A percentile compares a stretch with the other conserved stretches of the same genome.
Evolutionary conservation across 2,888 invertebrate species (phyloP).

Genomic region (Drosophila phalerata): DNA sequence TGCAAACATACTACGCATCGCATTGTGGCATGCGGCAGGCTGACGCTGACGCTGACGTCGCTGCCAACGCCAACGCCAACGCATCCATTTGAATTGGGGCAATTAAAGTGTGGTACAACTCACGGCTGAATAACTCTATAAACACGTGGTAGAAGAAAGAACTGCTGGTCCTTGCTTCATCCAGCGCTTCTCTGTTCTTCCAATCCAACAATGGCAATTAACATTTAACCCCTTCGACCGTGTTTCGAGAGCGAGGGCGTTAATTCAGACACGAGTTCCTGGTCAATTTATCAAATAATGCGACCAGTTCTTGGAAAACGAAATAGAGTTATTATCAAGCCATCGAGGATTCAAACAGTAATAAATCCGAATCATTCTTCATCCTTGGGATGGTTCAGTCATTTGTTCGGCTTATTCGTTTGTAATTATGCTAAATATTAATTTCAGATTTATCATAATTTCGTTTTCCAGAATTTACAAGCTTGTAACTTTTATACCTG

Average conservation of each 20-base stretch:
- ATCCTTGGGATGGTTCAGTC: slow-evolving; percentile 5
- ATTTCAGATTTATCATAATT: slow-evolving; percentile 43
- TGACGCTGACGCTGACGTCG: slow-evolving; percentile 6
- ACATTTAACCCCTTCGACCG: slow-evolving; percentile 72
- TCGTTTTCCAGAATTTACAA: slow-evolving; percentile 22
- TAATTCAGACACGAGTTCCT: slow-evolving; percentile 78
- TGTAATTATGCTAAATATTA: slow-evolving; percentile 70
- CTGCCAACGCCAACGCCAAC: slow-evolving; percentile 51
- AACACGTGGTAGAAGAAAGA: slow-evolving; percentile 68
- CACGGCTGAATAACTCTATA: slow-evolving; percentile 64
- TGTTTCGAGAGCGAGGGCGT: slow-evolving; percentile 67
- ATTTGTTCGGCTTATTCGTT: slow-evolving; percentile 34
- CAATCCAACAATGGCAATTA: slow-evolving; percentile 61
- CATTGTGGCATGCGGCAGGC: slow-evolving; percentile 71
- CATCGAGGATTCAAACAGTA: slow-evolving; percentile 19
- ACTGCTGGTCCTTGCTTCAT: slow-evolving; percentile 15
- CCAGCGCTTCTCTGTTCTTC: slow-evolving; percentile 26
- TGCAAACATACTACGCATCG: slow-evolving; percentile 66
- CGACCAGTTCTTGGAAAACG: slow-evolving; percentile 66
- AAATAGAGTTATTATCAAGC: slow-evolving; percentile 71
- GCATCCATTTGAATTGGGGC: slow-evolving; percentile 77
- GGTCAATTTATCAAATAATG: slow-evolving; percentile 78
- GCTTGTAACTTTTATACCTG: neutral
- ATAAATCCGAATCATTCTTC: slow-evolving; percentile 15
- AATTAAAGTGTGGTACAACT: slow-evolving; percentile 76